These are phyloP conservation scores for Cuniculus paca DNA, from an alignment of 2,797 vertebrate genomes.

Conservation along the genomic window DNA sequence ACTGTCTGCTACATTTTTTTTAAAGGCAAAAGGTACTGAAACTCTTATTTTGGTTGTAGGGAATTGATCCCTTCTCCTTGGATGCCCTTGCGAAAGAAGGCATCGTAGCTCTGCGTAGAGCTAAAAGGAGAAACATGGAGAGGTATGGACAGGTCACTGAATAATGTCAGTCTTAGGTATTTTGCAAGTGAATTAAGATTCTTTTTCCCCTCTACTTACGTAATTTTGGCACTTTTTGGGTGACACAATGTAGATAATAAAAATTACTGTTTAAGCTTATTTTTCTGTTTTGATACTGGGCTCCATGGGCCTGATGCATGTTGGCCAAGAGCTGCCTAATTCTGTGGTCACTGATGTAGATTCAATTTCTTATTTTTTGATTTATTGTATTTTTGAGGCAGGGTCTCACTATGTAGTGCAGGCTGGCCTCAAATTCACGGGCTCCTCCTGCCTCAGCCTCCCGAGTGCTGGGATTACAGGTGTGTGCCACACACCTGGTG, in stretches of 20 bases:
- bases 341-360: background rate
- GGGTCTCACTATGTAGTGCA: no score
- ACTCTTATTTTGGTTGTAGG: conserved; percentile 87
- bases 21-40: conserved; percentile 19
- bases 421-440: no score
- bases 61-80: conserved; percentile 97
- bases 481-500: no score
- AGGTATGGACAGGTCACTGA: conserved; percentile 88
- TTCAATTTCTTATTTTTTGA: background rate
- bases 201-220: background rate
- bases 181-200: background rate
- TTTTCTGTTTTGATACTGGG: background rate
- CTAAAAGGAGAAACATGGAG: conserved; percentile 99
- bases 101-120: conserved; percentile 96
- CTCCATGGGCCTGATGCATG: background rate
- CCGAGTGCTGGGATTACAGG: no score
- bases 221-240: background rate
- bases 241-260: background rate
- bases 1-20: background rate
- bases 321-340: background rate
- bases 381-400: no score
- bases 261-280: background rate
- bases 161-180: background rate
- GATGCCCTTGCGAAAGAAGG: conserved; percentile 97
- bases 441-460: no score